A percentile compares a stretch with the other conserved stretches of the same genome.
Evolutionary conservation across 2,797 vertebrate species (phyloP).

Genomic region (Helarctos malayanus): DNA sequence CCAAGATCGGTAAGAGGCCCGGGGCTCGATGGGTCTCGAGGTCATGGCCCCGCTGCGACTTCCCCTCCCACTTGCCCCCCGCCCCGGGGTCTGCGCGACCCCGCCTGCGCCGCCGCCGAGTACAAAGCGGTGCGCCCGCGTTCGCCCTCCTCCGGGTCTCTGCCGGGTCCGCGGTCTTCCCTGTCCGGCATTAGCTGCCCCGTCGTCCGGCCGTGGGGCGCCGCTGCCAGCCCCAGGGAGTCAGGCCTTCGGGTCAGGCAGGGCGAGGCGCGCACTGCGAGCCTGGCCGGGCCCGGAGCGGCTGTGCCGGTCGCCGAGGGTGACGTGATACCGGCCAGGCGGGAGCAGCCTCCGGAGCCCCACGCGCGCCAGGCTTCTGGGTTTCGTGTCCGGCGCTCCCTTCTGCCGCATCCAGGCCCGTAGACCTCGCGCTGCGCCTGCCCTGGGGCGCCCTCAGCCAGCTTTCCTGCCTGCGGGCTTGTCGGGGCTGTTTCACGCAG

Average conservation of each 20-base stretch:
- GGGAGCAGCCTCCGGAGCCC: background rate
- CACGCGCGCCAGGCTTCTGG: background rate
- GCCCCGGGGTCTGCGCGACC: background rate
- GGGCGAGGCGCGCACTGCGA: background rate
- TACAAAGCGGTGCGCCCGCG: background rate
- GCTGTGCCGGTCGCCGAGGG: background rate
- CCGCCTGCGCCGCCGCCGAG: background rate
- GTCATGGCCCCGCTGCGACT: too few species aligned
- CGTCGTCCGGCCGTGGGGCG: background rate
- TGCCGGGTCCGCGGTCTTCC: background rate
- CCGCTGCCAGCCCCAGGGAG: background rate
- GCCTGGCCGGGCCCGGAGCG: background rate
- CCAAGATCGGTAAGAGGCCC: constrained; percentile 95
- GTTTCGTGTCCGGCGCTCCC: too few species aligned
- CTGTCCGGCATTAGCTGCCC: background rate
- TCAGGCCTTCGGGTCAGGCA: background rate
- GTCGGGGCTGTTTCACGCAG: background rate
- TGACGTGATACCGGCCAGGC: background rate
- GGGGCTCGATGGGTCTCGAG: background rate
- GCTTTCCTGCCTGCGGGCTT: background rate
- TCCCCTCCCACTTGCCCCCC: background rate
- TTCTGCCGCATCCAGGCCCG: background rate
- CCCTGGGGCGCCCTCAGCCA: too few species aligned
- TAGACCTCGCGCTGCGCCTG: accelerated
- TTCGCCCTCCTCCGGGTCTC: background rate